phyloP scores from a whole-genome alignment of 35 echinoderm and acorn worm species.

The Ophiothrix spiculata region DNA sequence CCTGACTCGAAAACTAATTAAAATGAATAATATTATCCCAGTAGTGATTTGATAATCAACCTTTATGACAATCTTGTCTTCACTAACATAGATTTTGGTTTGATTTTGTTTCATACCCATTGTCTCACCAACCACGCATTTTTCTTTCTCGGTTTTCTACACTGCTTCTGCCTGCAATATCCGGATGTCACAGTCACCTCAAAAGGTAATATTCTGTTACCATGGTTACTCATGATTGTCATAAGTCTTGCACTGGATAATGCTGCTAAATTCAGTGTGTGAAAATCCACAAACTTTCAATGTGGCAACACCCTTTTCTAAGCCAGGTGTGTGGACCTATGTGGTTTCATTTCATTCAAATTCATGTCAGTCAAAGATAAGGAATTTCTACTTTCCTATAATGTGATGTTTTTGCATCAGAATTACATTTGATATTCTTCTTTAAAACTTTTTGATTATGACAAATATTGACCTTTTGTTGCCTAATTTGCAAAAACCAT shows the following conservation, averaged over 20 bases:
- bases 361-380: too few relatives aligned
- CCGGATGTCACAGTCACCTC: neutral
- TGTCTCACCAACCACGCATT: too few relatives aligned
- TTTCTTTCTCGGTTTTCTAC: neutral
- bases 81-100: too few relatives aligned
- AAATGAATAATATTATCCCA: too few relatives aligned
- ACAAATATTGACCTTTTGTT: neutral
- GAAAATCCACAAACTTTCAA: neutral
- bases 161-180: neutral
- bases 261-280: conserved; percentile 15
- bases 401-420: neutral
- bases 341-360: neutral
- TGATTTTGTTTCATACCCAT: too few relatives aligned
- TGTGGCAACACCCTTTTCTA: conserved; percentile 9
- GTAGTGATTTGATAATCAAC: too few relatives aligned
- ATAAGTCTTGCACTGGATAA: conserved; percentile 12
- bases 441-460: too few relatives aligned
- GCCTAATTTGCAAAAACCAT: neutral
- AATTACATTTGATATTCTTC: too few relatives aligned
- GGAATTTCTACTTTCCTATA: neutral
- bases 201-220: conserved; percentile 5
- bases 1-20: too few relatives aligned
- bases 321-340: neutral
- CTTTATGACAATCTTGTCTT: too few relatives aligned
- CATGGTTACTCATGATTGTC: conserved; percentile 2